A percentile compares a stretch with the other conserved stretches of the same genome.
These are phyloP conservation scores for Mamestra configurata DNA, from an alignment of 1,140 invertebrate species.

Conservation along the genomic window DNA sequence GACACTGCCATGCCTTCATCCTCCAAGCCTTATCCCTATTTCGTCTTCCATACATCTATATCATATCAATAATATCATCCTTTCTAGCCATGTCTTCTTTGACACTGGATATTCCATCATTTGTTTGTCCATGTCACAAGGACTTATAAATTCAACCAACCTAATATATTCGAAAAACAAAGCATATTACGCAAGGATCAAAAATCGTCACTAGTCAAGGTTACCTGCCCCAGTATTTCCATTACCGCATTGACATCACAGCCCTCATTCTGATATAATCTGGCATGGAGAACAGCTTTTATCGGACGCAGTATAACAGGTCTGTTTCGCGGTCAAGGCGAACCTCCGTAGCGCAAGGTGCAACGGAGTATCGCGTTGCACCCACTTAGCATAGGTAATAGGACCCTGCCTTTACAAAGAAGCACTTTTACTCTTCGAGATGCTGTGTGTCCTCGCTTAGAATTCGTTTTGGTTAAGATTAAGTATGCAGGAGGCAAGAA, in stretches of 20 bases:
- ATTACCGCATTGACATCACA: slow-evolving; percentile 27
- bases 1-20: too few relatives aligned
- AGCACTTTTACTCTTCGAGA: slow-evolving; percentile 37
- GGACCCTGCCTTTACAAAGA: slow-evolving; percentile 32
- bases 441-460: background rate
- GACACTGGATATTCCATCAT: too few relatives aligned
- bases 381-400: slow-evolving; percentile 44
- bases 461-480: background rate
- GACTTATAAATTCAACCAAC: too few relatives aligned
- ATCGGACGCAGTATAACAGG: slow-evolving; percentile 56
- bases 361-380: slow-evolving; percentile 47
- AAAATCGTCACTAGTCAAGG: background rate
- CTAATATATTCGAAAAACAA: too few relatives aligned
- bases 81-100: too few relatives aligned
- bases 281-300: slow-evolving; percentile 19
- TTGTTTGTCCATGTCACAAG: too few relatives aligned
- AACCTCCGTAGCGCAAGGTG: slow-evolving; percentile 55
- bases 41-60: too few relatives aligned
- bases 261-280: slow-evolving; percentile 30
- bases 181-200: background rate
- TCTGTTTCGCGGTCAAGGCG: slow-evolving; percentile 69
- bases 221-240: slow-evolving; percentile 4
- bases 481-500: background rate
- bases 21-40: too few relatives aligned
- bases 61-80: too few relatives aligned